These are phyloP conservation scores for Sinhomidia bicolor DNA, from an alignment of 2,888 invertebrate genomes.

Conservation along the genomic window DNA sequence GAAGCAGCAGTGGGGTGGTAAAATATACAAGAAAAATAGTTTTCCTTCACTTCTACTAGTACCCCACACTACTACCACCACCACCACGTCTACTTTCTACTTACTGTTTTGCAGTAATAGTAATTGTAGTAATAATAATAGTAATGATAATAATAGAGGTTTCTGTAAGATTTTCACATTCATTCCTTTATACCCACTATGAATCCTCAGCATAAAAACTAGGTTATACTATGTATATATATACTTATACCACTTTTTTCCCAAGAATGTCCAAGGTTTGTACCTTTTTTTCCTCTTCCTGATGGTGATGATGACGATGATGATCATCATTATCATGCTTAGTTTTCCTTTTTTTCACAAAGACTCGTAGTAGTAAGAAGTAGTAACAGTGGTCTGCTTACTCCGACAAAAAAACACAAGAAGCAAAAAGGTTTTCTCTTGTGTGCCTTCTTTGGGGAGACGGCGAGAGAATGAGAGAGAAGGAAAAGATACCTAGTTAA, in stretches of 20 bases:
- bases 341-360: slow-evolving; percentile 5
- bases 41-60: not conserved
- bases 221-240: too few species aligned
- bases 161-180: slow-evolving; percentile 63
- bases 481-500: slow-evolving; percentile 44
- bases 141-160: slow-evolving; percentile 50
- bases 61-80: too few species aligned
- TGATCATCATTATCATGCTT: too few species aligned
- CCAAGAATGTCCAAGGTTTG: slow-evolving; percentile 31
- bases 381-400: slow-evolving; percentile 35
- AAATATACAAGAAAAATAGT: not conserved
- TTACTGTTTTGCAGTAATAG: slow-evolving; percentile 31
- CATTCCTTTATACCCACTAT: slow-evolving; percentile 12
- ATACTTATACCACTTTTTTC: not conserved
- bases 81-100: not conserved
- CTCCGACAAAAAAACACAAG: slow-evolving; percentile 20
- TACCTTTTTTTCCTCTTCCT: slow-evolving; percentile 36
- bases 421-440: slow-evolving; percentile 33
- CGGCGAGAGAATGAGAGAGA: not conserved
- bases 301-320: not conserved
- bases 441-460: slow-evolving; percentile 44
- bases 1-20: slow-evolving; percentile 4
- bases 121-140: too few species aligned
- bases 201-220: not conserved
- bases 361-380: not conserved